Evolutionary conservation across 2,113 vertebrate genomes (phyloP), one percentile per base, ranked within the genome.

Genomic region (Sciurus niger): DNA sequence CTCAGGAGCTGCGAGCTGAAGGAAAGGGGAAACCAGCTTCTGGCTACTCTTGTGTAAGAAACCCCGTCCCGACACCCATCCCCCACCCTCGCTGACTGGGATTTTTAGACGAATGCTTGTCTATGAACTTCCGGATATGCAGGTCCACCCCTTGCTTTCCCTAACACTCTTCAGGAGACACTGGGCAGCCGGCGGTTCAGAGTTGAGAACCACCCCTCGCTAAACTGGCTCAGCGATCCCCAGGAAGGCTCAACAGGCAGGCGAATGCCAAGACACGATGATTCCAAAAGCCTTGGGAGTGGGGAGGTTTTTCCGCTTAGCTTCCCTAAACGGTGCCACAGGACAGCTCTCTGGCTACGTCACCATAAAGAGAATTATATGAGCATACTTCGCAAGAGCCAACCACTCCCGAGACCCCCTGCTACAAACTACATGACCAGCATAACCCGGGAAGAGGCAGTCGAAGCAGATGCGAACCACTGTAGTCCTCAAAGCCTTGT

Each of bases 11-110:
- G 30, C 65, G 77, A 77, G 32, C n/a, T 43, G 63, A 84, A 91
- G 48, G 30, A 97, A 92, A 95, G 46, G 17, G 51, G 58, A 89
- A 83, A 83, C 76, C 43, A 6, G 37, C 20, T 86, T 90, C 68
- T 85, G 13, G 48, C 14, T 40, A 82, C 14, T 95, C 91, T 96
- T 84, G 63, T 22, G 46, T 93, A 90, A 90, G 74, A 90, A 92
- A 46, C 25, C 58, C 6, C 84, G 28, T 85, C 25, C 53, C 77
- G 85, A 94, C 34, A 93, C 32, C 13, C 46, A 53, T 11, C 28
- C 6, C 11, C 22, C 68, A 40, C 53, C 37, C 48, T 87, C 6
- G 20, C 72, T 70, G 34, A 43, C 43, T 6, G 13, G 18, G 46
- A 72, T 70, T 90, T 76, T 1, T 12, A 43, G 60, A 34, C 80